Percentiles rank a stretch among this genome's conserved stretches.
Evolutionary conservation across 2,113 vertebrate genomes (phyloP).

Genomic region (Girardinichthys multiradiatus): DNA sequence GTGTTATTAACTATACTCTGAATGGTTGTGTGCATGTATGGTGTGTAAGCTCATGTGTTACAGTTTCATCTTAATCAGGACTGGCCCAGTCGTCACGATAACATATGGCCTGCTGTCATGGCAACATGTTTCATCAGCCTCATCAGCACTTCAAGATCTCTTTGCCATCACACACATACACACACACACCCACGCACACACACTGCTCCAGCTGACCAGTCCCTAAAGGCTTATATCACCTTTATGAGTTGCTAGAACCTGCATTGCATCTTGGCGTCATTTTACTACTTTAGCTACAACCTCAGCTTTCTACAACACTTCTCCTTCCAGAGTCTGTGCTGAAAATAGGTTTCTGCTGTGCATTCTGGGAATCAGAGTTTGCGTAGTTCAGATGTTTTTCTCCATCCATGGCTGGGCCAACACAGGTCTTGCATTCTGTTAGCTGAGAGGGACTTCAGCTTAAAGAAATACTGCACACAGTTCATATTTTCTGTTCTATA

Average conservation of each 20-base stretch:
- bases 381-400: too few relatives aligned
- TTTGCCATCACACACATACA: constrained; percentile 17
- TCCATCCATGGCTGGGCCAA: too few relatives aligned
- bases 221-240: constrained; percentile 47
- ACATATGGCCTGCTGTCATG: constrained; percentile 59
- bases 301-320: constrained; percentile 16
- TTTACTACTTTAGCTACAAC: constrained; percentile 36
- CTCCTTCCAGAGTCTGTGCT: too few relatives aligned
- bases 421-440: constrained; percentile 15
- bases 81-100: constrained; percentile 42
- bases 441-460: constrained; percentile 8
- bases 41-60: constrained; percentile 2
- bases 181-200: constrained; percentile 24
- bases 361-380: too few relatives aligned
- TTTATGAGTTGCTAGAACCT: constrained; percentile 54
- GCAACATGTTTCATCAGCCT: constrained; percentile 60
- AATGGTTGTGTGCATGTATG: constrained; percentile 8
- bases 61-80: constrained; percentile 45
- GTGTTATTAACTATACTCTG: constrained; percentile 2
- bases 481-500: not conserved
- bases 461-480: not conserved
- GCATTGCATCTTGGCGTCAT: constrained; percentile 31
- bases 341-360: too few relatives aligned
- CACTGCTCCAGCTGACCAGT: constrained; percentile 25
- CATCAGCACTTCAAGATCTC: constrained; percentile 63